Percentiles rank a stretch among this genome's conserved stretches.
Conservation (phyloP, 1,140 invertebrate genomes). For the Papilio machaon region DNA sequence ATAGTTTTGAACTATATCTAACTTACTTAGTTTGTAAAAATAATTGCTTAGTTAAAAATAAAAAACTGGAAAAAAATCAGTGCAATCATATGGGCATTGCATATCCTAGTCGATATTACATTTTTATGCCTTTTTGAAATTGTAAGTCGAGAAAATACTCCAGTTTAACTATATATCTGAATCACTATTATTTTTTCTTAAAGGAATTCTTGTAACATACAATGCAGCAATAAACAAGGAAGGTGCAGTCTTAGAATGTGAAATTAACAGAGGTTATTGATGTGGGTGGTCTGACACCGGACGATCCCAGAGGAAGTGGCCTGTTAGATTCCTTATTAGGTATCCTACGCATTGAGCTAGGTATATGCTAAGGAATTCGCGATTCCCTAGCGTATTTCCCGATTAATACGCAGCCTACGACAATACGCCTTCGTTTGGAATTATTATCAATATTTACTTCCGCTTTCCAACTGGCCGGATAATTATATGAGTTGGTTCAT, state of each 20-base stretch:
- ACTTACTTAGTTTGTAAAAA: no score
- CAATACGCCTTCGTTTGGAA: not conserved
- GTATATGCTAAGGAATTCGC: not conserved
- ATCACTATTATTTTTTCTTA: not conserved
- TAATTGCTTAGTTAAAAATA: no score
- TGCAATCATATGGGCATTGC: no score
- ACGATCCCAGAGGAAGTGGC: conserved; percentile 37
- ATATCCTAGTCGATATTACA: no score
- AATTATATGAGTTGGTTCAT: not conserved
- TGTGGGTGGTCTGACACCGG: conserved; percentile 32
- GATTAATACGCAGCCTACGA: conserved; percentile 3
- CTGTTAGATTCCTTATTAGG: conserved; percentile 36
- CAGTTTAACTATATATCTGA: not conserved
- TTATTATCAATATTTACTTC: not conserved
- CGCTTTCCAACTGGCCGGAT: not conserved
- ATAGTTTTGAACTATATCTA: no score
- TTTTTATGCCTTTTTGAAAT: no score
- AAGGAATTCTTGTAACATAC: not conserved
- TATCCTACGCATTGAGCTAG: conserved; percentile 25
- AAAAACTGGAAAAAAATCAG: no score
- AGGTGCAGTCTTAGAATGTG: conserved; percentile 3
- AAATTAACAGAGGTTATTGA: conserved; percentile 17
- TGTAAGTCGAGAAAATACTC: no score
- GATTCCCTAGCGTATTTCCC: conserved; percentile 1
- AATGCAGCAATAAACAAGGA: not conserved